Conservation (phyloP, 2,797 vertebrate genomes). For the Anniella stebbinsi region DNA sequence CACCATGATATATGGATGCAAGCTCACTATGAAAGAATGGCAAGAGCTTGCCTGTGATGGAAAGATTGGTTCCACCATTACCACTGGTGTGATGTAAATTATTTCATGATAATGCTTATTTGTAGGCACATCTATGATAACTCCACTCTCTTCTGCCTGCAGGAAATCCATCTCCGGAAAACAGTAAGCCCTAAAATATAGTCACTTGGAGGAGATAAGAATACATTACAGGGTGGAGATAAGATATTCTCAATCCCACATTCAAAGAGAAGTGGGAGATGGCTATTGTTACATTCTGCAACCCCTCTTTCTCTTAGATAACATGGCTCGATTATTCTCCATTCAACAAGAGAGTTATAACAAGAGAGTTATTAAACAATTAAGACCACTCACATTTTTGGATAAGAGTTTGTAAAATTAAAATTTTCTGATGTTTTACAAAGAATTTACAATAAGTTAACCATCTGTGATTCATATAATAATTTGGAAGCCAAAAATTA, state of each 20-base stretch:
- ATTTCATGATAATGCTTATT: background rate
- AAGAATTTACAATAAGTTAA: constrained; percentile 6
- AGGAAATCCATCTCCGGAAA: background rate
- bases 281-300: background rate
- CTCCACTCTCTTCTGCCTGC: background rate
- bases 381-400: background rate
- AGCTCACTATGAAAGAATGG: background rate
- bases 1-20: background rate
- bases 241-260: background rate
- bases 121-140: background rate
- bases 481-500: constrained; percentile 10
- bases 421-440: background rate
- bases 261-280: background rate
- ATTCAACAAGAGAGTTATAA: background rate
- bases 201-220: background rate
- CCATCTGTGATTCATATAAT: background rate
- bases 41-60: background rate
- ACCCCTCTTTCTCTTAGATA: background rate
- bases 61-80: background rate
- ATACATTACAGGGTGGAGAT: background rate
- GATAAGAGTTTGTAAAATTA: background rate
- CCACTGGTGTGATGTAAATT: background rate
- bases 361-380: background rate
- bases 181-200: background rate
- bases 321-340: background rate